Evolutionary conservation across 2,888 invertebrate genomes (phyloP), one percentile per base, ranked within the genome.

Genomic region (Microplitis manilae): DNA sequence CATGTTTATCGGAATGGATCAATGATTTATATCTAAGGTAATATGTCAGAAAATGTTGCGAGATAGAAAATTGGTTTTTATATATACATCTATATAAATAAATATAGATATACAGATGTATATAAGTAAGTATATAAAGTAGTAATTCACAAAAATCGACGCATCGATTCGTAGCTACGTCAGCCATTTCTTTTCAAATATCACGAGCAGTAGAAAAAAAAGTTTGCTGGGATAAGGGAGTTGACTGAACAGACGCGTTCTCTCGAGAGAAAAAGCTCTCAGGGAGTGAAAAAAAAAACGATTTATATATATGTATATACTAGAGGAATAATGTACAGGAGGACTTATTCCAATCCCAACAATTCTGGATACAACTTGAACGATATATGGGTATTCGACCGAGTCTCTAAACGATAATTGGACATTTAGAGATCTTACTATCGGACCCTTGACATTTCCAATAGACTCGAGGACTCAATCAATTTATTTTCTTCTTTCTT

Each of bases 91-190:
- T 50, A 50, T 13, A 13, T 8, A 1, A 13, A 40, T 39, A 40
- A 40, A 40, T 68, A 30, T 67, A 30, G 30, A 30, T 30, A 30
- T 30, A 30, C 30, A 4, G 30, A 20, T 13, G 67, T 30, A 67
- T 67, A 67, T 7, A 67, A 20, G 30, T 20, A 17, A 59, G 59
- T n/a, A 70, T 50, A 70, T 41, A 70, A 9, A 17, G 40, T 17
- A 39, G 75, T 68, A 75, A 75, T 75, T 75, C 68, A 40, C 75
- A 68, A 75, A 68, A 75, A 75, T 75, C 68, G 68, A 75, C 9
- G 75, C 68, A 68, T 75, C 68, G 75, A 75, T 68, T 75, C 68
- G 60, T 75, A 75, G 68, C 75, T 68, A 75, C 59, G 75, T 75
- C 75, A 75, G 75, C 75, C 65, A 65, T 75, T 75, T 68, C 75